Conservation (phyloP, 2,888 invertebrate species). For the Lampropteryx suffumata region DNA sequence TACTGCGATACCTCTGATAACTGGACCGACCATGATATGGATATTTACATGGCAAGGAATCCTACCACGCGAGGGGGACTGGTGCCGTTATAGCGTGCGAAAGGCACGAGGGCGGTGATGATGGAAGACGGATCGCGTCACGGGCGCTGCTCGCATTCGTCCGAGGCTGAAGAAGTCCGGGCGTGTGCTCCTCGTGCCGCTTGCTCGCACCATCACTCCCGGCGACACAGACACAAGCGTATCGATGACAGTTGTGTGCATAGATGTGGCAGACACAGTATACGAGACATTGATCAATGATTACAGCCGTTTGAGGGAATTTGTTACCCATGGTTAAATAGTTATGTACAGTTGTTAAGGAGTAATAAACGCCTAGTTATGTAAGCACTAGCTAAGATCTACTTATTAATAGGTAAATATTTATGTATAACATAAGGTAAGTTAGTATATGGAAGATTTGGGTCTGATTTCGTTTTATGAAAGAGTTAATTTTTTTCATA, state of each 20-base stretch:
- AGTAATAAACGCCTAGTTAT: no score
- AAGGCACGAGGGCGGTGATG: slow-evolving; percentile 51
- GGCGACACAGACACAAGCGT: slow-evolving; percentile 31
- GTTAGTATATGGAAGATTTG: background rate
- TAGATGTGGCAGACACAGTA: slow-evolving; percentile 33
- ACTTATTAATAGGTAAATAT: no score
- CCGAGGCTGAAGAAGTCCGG: slow-evolving; percentile 37
- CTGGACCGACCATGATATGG: slow-evolving; percentile 98
- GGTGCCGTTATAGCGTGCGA: slow-evolving; percentile 88
- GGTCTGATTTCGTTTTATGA: background rate
- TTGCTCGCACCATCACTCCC: slow-evolving; percentile 40
- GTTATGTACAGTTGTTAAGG: slow-evolving; percentile 12
- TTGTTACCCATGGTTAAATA: slow-evolving; percentile 21
- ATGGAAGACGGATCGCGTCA: slow-evolving; percentile 46
- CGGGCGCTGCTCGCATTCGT: slow-evolving; percentile 50
- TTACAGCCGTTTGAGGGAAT: slow-evolving; percentile 33
- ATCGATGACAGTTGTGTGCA: slow-evolving; percentile 31
- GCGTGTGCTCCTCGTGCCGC: slow-evolving; percentile 51
- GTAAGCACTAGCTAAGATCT: no score
- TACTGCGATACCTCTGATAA: slow-evolving; percentile 95
- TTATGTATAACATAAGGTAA: no score
- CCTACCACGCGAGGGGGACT: slow-evolving; percentile 93
- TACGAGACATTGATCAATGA: slow-evolving; percentile 32
- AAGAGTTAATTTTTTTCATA: slow-evolving; percentile 36
- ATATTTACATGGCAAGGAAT: slow-evolving; percentile 96